Evolutionary conservation across 2,888 invertebrate genomes (phyloP).

Genomic region (Synanthedon formicaeformis): DNA sequence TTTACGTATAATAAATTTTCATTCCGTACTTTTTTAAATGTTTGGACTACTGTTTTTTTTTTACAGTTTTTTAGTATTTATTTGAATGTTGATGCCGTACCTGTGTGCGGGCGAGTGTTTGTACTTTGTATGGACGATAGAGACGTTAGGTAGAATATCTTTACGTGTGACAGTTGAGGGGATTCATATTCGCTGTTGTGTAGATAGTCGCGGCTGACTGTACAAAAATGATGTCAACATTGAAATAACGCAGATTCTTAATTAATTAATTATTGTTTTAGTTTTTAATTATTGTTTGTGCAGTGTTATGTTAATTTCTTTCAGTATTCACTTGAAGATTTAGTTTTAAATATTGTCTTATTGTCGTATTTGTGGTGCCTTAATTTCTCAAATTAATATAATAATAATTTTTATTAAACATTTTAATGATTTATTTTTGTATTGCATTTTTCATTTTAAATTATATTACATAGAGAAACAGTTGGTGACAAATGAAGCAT

Average conservation of each 20-base stretch:
- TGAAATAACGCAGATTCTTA: not conserved
- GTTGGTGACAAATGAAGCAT: constrained; percentile 17
- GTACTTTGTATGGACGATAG: constrained; percentile 26
- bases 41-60: constrained; percentile 10
- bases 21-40: constrained; percentile 61
- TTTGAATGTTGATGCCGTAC: constrained; percentile 45
- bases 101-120: constrained; percentile 33
- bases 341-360: constrained; percentile 34
- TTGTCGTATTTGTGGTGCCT: constrained; percentile 53
- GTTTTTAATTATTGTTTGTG: constrained; percentile 23
- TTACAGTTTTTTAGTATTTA: constrained; percentile 12
- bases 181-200: constrained; percentile 15
- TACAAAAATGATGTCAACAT: not conserved
- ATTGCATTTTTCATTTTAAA: constrained; percentile 13
- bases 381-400: constrained; percentile 35
- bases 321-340: constrained; percentile 48
- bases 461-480: constrained; percentile 6
- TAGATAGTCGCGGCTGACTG: constrained; percentile 7
- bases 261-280: not conserved
- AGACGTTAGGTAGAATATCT: constrained; percentile 19
- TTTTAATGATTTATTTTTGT: constrained; percentile 17
- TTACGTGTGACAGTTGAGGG: constrained; percentile 17
- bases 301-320: constrained; percentile 34
- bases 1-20: constrained; percentile 43
- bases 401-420: constrained; percentile 26